Conservation (phyloP, 2,888 invertebrate genomes). For the Pseudococcus viburni region DNA sequence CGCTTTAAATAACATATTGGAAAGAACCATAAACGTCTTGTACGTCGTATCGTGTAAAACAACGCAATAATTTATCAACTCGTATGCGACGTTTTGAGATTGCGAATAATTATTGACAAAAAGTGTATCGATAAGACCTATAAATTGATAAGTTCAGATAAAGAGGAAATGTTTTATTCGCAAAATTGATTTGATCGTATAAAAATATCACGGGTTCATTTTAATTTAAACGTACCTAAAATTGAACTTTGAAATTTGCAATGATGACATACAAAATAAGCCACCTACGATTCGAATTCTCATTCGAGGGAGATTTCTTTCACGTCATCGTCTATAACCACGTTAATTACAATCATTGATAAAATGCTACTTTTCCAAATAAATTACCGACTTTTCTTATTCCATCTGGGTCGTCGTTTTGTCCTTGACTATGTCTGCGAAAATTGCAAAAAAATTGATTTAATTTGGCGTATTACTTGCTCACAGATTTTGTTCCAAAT, state of each 20-base stretch:
- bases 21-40: background rate
- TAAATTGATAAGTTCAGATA: background rate
- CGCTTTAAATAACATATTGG: background rate
- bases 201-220: background rate
- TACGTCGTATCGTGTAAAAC: background rate
- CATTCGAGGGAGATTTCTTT: background rate
- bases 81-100: background rate
- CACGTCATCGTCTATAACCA: background rate
- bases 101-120: background rate
- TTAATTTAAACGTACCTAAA: background rate
- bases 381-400: background rate
- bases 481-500: background rate
- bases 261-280: background rate
- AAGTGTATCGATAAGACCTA: background rate
- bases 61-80: constrained; percentile 8
- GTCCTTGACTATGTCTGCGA: background rate
- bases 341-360: background rate
- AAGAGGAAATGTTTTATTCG: background rate
- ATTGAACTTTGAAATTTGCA: background rate
- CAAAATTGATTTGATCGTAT: background rate
- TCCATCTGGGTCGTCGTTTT: background rate
- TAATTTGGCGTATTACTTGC: constrained; percentile 12
- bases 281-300: background rate
- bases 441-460: constrained; percentile 22
- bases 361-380: constrained; percentile 6